Base-by-base conservation (phyloP, 1,140 invertebrate genomes). In the Goniozus legneri region DNA sequence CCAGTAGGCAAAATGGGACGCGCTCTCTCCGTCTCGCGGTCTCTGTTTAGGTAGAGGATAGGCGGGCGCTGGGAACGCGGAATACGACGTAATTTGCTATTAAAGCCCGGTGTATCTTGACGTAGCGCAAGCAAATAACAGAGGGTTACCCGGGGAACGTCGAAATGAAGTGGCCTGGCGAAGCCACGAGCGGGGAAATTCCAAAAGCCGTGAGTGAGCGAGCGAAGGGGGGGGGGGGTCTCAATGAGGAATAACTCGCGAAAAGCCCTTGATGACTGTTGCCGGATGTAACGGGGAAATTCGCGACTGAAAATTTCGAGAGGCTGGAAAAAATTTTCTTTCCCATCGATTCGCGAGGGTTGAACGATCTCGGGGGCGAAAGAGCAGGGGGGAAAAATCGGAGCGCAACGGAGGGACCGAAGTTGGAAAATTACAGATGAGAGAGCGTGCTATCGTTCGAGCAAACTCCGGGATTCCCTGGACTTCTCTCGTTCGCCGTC, bases 391-490 rank as follows among this genome's bases (percentile, higher is more conserved):
- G 10, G 34, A 34, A 42, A 30, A n/a, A n/a, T n/a, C 30, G 31
- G 7, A 10, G 22, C 0, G 34, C 40, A 44, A 41, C 43, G 37
- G 33, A 44, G 40, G 7, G 38, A 47, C 44, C 43, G 46, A 59
- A 52, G 54, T 51, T 51, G 48, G 57, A 60, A 64, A 67, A 69
- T 69, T 69, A 67, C 62, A 65, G 61, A 62, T 53, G 51, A 59
- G 56, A 56, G 47, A 42, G 52, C 41, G 41, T 49, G 49, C 56
- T 53, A 61, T 60, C 58, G 48, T 55, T 52, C 47, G 50, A 50
- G 50, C 50, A 56, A 58, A 50, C 57, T 68, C 57, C 36, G 41
- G 39, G n/a, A n/a, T n/a, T n/a, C 38, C 40, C 46, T 27, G 22
- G 19, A 46, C 35, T 36, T 54, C 38, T n/a, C n/a, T n/a, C n/a